Conservation (phyloP, 2,113 vertebrate species). For the Rhizomys pruinosus region DNA sequence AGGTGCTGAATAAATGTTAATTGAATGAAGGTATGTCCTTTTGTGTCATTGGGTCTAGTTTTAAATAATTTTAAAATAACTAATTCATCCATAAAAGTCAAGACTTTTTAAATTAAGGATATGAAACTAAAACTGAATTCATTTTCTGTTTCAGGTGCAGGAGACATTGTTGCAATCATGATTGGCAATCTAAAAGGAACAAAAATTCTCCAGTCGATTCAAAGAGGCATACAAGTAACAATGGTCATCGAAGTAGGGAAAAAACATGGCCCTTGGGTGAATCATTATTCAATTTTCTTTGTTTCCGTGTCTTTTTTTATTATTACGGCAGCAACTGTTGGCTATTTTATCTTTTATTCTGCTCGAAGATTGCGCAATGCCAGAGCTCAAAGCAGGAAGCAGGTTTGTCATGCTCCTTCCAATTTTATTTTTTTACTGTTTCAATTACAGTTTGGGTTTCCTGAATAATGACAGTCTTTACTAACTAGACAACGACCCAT, state of each 20-base stretch:
- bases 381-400: constrained; percentile 88
- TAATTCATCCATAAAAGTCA: not conserved
- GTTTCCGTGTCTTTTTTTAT: constrained; percentile 92
- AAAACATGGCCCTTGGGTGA: constrained; percentile 89
- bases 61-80: constrained; percentile 25
- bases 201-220: constrained; percentile 85
- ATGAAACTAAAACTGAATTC: constrained; percentile 65
- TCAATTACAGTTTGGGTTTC: constrained; percentile 42
- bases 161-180: constrained; percentile 90
- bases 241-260: constrained; percentile 92
- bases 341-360: constrained; percentile 93
- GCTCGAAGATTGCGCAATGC: constrained; percentile 88
- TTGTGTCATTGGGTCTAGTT: constrained; percentile 32
- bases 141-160: constrained; percentile 87
- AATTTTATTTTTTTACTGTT: not conserved
- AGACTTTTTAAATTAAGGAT: constrained; percentile 48
- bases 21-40: constrained; percentile 29
- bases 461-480: constrained; percentile 48
- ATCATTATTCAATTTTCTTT: constrained; percentile 92
- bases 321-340: constrained; percentile 91
- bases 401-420: constrained; percentile 85
- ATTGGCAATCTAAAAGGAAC: constrained; percentile 89
- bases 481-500: constrained; percentile 37
- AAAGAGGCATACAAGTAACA: constrained; percentile 84
- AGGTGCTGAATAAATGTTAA: constrained; percentile 10